These are phyloP conservation scores for Cheilosia soror DNA, from an alignment of 2,888 invertebrate species.

Conservation along the genomic window DNA sequence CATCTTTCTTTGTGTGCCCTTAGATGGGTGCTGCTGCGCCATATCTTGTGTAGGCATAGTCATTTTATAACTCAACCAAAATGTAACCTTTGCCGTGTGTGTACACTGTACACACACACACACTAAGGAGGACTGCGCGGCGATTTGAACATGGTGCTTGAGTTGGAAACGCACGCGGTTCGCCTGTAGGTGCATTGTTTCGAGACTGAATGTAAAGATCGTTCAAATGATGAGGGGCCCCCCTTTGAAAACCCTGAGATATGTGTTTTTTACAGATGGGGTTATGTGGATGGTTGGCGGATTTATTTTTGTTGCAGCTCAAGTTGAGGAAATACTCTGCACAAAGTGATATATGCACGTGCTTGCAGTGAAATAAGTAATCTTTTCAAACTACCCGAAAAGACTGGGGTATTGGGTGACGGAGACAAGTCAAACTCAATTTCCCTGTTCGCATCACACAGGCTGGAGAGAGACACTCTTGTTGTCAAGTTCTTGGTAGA, in stretches of 20 bases:
- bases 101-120: neutral
- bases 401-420: neutral
- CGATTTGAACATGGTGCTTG: conserved; percentile 4
- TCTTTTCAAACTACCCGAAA: neutral
- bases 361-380: conserved; percentile 1
- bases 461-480: neutral
- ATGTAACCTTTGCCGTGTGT: neutral
- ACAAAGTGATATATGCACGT: conserved; percentile 2
- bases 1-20: conserved; percentile 22
- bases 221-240: conserved; percentile 11
- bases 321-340: conserved; percentile 19
- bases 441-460: neutral
- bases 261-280: neutral
- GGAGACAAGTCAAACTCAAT: neutral
- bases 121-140: neutral
- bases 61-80: conserved; percentile 2
- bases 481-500: neutral
- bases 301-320: neutral
- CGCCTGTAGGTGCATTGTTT: conserved; percentile 18
- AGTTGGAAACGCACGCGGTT: conserved; percentile 13
- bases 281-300: neutral
- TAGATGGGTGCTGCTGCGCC: conserved; percentile 18
- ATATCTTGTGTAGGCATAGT: conserved; percentile 2
- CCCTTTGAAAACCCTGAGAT: neutral
- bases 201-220: conserved; percentile 20